Conservation (phyloP, 2,113 vertebrate species). For the Petroica traversi region DNA sequence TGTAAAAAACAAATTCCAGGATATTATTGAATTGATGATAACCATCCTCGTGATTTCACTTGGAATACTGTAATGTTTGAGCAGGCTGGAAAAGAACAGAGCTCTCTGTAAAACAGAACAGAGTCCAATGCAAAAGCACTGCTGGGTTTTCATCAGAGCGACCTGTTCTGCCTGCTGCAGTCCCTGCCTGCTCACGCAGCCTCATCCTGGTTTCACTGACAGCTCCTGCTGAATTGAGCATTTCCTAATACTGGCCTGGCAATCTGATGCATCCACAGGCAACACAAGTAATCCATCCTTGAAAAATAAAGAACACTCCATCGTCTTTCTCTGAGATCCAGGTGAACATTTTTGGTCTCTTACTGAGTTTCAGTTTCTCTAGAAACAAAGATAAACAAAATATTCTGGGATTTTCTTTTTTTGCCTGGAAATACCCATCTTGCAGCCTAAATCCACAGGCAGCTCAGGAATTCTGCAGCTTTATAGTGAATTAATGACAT, state of each 20-base stretch:
- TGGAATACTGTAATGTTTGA: not conserved
- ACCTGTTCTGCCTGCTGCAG: fast-evolving
- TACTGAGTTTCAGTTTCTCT: not conserved
- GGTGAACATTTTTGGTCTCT: not conserved
- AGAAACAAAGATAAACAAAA: not conserved
- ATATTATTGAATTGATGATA: not conserved
- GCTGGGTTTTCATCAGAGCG: not conserved
- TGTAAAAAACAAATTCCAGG: not conserved
- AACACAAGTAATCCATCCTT: not conserved
- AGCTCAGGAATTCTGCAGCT: not conserved
- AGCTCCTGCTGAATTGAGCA: not conserved
- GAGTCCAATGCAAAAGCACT: no score
- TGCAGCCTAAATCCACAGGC: not conserved
- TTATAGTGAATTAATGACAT: not conserved
- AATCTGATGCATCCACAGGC: not conserved
- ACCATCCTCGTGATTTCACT: not conserved
- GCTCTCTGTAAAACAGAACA: no score
- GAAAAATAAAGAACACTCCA: not conserved
- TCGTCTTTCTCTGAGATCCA: not conserved
- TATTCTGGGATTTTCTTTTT: not conserved
- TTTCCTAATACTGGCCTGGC: not conserved
- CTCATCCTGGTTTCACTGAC: not conserved
- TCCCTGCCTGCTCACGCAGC: not conserved
- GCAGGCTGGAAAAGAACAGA: not conserved
- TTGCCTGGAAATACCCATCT: not conserved